Evolutionary conservation across 2,797 vertebrate species (phyloP).

Genomic region (Darevskia mixta): DNA sequence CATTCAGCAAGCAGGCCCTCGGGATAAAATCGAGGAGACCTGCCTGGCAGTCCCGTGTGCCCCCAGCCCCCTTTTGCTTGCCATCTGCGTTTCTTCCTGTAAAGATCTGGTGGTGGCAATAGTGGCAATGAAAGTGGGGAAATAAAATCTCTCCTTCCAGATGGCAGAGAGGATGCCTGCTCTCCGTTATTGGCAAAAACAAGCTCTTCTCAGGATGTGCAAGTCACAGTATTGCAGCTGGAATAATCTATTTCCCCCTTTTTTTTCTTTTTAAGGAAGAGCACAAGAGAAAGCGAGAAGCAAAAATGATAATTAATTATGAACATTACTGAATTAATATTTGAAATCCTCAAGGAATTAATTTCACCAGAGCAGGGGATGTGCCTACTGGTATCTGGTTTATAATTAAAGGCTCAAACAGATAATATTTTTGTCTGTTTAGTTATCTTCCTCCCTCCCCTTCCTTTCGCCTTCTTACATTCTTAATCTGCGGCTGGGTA

Average conservation of each 20-base stretch:
- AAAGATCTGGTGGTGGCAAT: constrained; percentile 51
- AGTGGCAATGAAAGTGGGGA: constrained; percentile 60
- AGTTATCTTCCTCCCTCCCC: background rate
- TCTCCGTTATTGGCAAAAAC: constrained; percentile 75
- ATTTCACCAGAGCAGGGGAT: background rate
- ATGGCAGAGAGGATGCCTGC: constrained; percentile 70
- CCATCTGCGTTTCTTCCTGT: constrained; percentile 59
- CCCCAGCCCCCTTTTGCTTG: constrained; percentile 35
- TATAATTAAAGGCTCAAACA: constrained; percentile 49
- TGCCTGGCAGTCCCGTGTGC: constrained; percentile 35
- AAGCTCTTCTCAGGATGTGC: constrained; percentile 71
- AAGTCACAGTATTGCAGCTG: constrained; percentile 72
- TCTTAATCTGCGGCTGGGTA: constrained; percentile 62
- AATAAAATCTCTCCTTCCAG: constrained; percentile 72
- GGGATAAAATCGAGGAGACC: constrained; percentile 14
- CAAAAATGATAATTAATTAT: constrained; percentile 42
- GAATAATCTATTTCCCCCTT: constrained; percentile 37
- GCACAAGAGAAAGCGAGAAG: constrained; percentile 31
- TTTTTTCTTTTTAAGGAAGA: constrained; percentile 8
- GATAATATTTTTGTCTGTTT: constrained; percentile 54
- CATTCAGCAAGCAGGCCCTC: constrained; percentile 32
- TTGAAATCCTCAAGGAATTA: constrained; percentile 41
- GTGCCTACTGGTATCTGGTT: constrained; percentile 30
- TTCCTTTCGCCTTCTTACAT: background rate
- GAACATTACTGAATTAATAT: constrained; percentile 32